Conservation (phyloP, 1,140 invertebrate genomes). For the Glossosoma conforme region DNA sequence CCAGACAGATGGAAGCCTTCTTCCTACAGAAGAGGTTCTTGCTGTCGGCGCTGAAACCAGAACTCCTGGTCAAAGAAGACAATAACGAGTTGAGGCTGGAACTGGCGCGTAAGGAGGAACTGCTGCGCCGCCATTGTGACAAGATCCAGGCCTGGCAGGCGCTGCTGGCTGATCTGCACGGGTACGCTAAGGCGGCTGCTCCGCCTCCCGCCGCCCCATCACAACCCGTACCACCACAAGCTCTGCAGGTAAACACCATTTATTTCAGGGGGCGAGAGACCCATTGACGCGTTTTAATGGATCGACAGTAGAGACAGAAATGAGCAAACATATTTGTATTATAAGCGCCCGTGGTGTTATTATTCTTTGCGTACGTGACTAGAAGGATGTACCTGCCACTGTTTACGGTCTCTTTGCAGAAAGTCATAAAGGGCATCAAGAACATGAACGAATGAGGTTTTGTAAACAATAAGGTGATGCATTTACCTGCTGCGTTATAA, state of each 20-base stretch:
- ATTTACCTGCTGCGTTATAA: too few species aligned
- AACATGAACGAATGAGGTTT: too few species aligned
- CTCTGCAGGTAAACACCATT: background rate
- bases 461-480: too few species aligned
- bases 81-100: constrained; percentile 80
- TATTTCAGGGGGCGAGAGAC: background rate
- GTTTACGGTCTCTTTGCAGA: too few species aligned
- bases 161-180: constrained; percentile 66
- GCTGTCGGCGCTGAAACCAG: constrained; percentile 84
- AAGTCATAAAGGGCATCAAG: too few species aligned
- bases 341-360: background rate
- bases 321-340: background rate
- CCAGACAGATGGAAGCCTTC: constrained; percentile 89
- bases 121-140: constrained; percentile 85
- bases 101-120: constrained; percentile 77
- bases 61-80: constrained; percentile 87
- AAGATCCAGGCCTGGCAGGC: constrained; percentile 87
- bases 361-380: too few species aligned
- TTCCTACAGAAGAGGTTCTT: constrained; percentile 90
- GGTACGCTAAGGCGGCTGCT: background rate
- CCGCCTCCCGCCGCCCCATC: background rate
- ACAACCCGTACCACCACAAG: background rate
- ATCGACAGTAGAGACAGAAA: background rate
- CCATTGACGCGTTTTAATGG: background rate
- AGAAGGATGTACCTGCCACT: too few species aligned